Percentiles rank a stretch among this genome's conserved stretches.
These are phyloP conservation scores for Drosophila lacicola DNA, from an alignment of 2,888 invertebrate genomes.

Conservation along the genomic window DNA sequence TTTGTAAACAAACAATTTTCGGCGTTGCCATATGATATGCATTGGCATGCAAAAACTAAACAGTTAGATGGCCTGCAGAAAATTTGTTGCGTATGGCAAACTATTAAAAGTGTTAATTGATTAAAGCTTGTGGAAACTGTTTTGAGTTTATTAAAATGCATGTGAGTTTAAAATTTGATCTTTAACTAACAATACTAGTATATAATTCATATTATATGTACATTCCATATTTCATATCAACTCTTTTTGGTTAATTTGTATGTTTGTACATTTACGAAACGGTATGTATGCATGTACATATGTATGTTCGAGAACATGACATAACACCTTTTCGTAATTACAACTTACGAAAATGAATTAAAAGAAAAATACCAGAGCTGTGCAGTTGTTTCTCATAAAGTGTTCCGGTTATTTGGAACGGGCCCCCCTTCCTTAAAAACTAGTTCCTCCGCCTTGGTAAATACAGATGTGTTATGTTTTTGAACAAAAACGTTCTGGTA, in stretches of 20 bases:
- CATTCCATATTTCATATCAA: not conserved
- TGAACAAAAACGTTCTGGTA: slow-evolving; percentile 55
- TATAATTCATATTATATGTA: no score
- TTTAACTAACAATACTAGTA: no score
- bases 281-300: not conserved
- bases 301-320: slow-evolving; percentile 50
- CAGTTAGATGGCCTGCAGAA: not conserved
- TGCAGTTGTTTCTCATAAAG: slow-evolving; percentile 44
- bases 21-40: slow-evolving; percentile 6
- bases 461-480: slow-evolving; percentile 31
- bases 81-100: not conserved
- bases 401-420: slow-evolving; percentile 56
- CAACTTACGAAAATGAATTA: slow-evolving; percentile 26
- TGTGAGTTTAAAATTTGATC: no score
- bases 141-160: not conserved
- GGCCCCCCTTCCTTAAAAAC: slow-evolving; percentile 33
- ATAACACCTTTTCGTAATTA: slow-evolving; percentile 62
- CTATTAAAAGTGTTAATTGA: not conserved
- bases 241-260: not conserved
- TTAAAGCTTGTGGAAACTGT: not conserved
- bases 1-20: not conserved
- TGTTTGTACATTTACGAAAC: not conserved
- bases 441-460: slow-evolving; percentile 21
- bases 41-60: not conserved
- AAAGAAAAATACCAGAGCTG: slow-evolving; percentile 39